Conservation (phyloP, 2,888 invertebrate genomes). For the Suillia variegata region DNA sequence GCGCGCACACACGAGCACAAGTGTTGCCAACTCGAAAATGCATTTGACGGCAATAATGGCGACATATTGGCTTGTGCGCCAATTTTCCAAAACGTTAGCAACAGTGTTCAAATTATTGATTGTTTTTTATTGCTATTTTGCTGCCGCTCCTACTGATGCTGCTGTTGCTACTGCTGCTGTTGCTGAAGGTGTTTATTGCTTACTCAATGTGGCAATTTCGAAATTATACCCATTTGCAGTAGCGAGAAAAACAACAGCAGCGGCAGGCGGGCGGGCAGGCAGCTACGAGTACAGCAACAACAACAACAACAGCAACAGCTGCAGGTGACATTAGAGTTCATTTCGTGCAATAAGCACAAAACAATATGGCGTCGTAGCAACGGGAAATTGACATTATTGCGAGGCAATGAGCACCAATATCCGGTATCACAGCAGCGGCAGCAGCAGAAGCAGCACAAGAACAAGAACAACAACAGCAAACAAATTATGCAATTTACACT, state of each 20-base stretch:
- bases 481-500: no score
- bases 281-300: no score
- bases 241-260: no score
- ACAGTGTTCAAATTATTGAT: slow-evolving; percentile 14
- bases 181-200: slow-evolving; percentile 12
- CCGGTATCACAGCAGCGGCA: no score
- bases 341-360: background rate
- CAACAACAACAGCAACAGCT: background rate
- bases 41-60: no score
- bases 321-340: background rate
- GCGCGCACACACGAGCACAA: no score
- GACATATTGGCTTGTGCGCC: background rate
- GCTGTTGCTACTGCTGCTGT: no score
- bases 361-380: slow-evolving; percentile 8
- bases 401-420: background rate
- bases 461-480: no score
- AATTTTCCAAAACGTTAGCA: slow-evolving; percentile 11
- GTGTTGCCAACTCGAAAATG: no score
- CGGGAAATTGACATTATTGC: slow-evolving; percentile 12
- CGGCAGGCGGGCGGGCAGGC: no score
- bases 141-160: no score
- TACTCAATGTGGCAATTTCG: background rate
- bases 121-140: background rate
- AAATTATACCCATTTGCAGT: background rate
- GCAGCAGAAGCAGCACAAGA: no score